Base-by-base conservation (phyloP, 1,140 invertebrate genomes). In the Amphibalanus amphitrite region DNA sequence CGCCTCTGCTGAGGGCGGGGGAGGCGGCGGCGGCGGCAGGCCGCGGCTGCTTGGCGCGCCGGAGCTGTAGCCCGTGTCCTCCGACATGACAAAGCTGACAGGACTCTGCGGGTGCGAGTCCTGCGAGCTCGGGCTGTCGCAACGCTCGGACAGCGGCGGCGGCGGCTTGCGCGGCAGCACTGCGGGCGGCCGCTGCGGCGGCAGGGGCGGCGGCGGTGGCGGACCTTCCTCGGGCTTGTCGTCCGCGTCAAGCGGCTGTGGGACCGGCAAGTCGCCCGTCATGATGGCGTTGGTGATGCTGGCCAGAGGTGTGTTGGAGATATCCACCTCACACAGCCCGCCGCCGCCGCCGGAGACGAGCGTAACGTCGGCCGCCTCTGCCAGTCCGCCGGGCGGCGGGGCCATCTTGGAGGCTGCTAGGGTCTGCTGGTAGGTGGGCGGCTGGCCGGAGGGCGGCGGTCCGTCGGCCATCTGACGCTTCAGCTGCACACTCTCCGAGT, bases 401-500 rank as follows among this genome's bases (percentile, higher is more conserved):
- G 74, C 75, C 71, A 75, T 68, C 70, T 73, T 74, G 69, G 72
- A 74, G 78, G 71, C 82, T 73, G 69, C 77, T n/a, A 74, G 75
- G 17, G 76, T 73, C 20, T 76, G 75, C 3, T 76, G 75, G 17
- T 75, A 71, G 38, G 74, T 76, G 28, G 75, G 76, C 30, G 75
- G 74, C 72, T 76, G 76, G 1, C 75, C 76, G 26, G 76, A 76
- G 73, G 30, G 69, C 33, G 71, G 47, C 20, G 71, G 29, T 25
- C 40, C 69, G 40, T 70, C 68, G 68, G 65, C 67, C 30, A 69
- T 59, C 29, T 71, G 71, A 65, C 74, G 74, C 33, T 78, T 76
- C 29, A 76, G 76, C 69, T 81, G 79, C 6, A 82, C 79, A 1
- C 83, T 81, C 8, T 84, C 82, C 29, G 76, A 75, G 73, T 76